Conservation (phyloP, 2,797 vertebrate genomes). For the Gobio occitaniae region DNA sequence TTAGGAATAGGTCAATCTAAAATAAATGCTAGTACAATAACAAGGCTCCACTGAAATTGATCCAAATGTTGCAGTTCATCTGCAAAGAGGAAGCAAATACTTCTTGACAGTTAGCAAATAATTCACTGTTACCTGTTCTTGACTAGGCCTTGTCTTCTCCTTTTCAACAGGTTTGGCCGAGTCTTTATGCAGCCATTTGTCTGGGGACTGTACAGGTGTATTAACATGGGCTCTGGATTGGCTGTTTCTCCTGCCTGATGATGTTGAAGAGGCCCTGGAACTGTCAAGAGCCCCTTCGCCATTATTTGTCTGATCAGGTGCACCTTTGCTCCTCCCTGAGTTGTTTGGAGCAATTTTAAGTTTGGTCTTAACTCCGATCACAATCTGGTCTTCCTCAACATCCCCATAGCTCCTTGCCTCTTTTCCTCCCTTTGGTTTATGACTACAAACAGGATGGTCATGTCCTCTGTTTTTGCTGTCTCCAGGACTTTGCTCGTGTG, state of each 20-base stretch:
- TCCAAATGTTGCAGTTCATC: neutral
- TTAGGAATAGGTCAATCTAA: neutral
- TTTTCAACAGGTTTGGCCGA: conserved; percentile 62
- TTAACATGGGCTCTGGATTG: conserved; percentile 70
- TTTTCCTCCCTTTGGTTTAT: conserved; percentile 31
- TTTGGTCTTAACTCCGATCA: conserved; percentile 68
- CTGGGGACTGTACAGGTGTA: conserved; percentile 56
- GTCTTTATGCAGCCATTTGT: conserved; percentile 52
- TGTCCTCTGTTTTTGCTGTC: conserved; percentile 36
- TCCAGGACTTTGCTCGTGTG: conserved; percentile 10
- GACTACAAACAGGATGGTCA: neutral
- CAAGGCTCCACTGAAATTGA: neutral
- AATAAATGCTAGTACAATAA: neutral
- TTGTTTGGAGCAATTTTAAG: conserved; percentile 66
- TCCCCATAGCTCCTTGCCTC: conserved; percentile 3
- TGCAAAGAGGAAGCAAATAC: neutral
- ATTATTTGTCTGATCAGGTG: conserved; percentile 61
- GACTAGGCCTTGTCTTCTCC: conserved; percentile 45
- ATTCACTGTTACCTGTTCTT: conserved; percentile 49
- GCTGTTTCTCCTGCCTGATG: conserved; percentile 67
- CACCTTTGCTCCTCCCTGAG: conserved; percentile 58
- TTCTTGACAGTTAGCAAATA: neutral
- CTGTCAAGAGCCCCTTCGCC: conserved; percentile 62
- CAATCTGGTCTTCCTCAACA: conserved; percentile 27
- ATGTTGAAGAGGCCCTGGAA: conserved; percentile 59